Percentiles rank a stretch among this genome's conserved stretches.
Evolutionary conservation across 2,888 invertebrate species (phyloP).

Genomic region (Eristalis tenax): DNA sequence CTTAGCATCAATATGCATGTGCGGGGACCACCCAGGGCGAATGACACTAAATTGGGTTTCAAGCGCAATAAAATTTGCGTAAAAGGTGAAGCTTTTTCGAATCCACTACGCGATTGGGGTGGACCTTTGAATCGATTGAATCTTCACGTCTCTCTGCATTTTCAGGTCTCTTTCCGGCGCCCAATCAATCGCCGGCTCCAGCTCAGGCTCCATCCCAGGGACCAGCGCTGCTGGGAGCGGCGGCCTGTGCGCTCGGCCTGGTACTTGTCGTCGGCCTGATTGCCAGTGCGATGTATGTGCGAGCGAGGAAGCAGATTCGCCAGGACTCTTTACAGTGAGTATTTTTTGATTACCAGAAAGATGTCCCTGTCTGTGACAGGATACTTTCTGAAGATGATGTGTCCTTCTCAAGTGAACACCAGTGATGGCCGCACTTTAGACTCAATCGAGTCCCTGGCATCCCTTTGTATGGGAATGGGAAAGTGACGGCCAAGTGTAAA

Average conservation of each 20-base stretch:
- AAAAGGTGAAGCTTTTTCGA: constrained; percentile 83
- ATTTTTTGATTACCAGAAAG: constrained; percentile 57
- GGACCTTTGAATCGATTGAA: constrained; percentile 59
- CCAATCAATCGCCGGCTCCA: constrained; percentile 87
- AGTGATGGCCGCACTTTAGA: constrained; percentile 13
- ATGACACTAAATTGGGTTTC: constrained; percentile 88
- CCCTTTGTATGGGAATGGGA: not conserved
- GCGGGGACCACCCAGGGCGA: constrained; percentile 87
- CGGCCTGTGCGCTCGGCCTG: constrained; percentile 88
- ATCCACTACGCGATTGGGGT: constrained; percentile 2
- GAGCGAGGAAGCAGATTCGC: constrained; percentile 80
- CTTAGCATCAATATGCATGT: constrained; percentile 92
- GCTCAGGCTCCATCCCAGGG: constrained; percentile 86
- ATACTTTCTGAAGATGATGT: constrained; percentile 43
- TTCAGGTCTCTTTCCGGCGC: constrained; percentile 83
- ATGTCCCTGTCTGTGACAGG: constrained; percentile 49
- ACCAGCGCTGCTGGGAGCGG: constrained; percentile 89
- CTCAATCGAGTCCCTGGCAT: not conserved
- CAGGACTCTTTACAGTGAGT: constrained; percentile 81
- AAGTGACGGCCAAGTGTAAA: constrained; percentile 6
- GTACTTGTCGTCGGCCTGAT: constrained; percentile 79
- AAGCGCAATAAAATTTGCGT: constrained; percentile 93
- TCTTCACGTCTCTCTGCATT: constrained; percentile 24
- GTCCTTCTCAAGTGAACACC: constrained; percentile 32
- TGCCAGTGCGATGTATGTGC: constrained; percentile 81